Evolutionary conservation across 1,140 invertebrate genomes (phyloP).

Genomic region (Neuroterus valhalla): DNA sequence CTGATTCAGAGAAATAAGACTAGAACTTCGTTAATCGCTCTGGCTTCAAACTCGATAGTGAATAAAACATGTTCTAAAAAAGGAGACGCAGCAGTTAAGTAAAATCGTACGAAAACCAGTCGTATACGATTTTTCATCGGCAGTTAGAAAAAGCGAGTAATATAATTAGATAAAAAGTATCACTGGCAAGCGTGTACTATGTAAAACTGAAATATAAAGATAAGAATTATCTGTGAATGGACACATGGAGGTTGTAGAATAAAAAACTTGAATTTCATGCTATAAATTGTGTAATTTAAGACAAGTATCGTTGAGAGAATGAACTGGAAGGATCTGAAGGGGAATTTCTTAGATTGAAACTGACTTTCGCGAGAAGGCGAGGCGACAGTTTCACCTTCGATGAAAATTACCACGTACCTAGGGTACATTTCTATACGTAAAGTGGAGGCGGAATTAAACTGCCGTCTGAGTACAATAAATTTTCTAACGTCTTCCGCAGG

Average conservation of each 20-base stretch:
- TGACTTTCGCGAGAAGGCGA: slow-evolving; percentile 10
- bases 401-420: background rate
- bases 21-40: slow-evolving; percentile 24
- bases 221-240: no score
- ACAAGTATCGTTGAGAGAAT: slow-evolving; percentile 5
- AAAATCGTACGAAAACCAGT: background rate
- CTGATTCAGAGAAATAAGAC: slow-evolving; percentile 24
- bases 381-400: slow-evolving; percentile 13
- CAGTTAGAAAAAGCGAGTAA: no score
- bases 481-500: slow-evolving; percentile 61
- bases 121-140: no score
- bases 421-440: background rate
- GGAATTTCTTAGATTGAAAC: background rate
- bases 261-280: slow-evolving; percentile 1
- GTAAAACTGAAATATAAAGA: no score
- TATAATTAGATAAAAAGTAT: no score
- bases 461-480: slow-evolving; percentile 62
- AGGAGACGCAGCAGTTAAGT: background rate
- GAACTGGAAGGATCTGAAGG: slow-evolving; percentile 7
- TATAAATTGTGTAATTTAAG: slow-evolving; percentile 17
- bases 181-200: no score
- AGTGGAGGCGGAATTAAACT: slow-evolving; percentile 61
- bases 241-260: no score
- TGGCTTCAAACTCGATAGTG: slow-evolving; percentile 9
- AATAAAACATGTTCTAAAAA: slow-evolving; percentile 1